Evolutionary conservation across 2,888 invertebrate genomes (phyloP).

Genomic region (Macaria notata): DNA sequence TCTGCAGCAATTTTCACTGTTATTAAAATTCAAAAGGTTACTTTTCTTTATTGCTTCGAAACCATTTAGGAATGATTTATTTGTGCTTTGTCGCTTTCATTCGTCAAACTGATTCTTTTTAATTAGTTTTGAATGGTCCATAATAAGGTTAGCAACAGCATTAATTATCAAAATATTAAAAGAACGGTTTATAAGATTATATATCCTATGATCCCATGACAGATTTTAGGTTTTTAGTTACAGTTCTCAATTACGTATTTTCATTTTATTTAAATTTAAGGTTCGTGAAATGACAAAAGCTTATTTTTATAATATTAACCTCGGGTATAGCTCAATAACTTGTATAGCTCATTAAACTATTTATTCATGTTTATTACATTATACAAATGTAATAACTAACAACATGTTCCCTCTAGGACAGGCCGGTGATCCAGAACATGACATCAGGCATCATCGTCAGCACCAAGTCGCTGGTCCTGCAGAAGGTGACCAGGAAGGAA

Average conservation of each 20-base stretch:
- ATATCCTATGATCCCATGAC: too few relatives aligned
- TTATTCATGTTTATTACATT: neutral
- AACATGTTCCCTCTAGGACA: conserved; percentile 55
- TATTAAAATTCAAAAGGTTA: conserved; percentile 11
- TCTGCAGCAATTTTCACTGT: conserved; percentile 6
- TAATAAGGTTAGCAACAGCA: too few relatives aligned
- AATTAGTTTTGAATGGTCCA: too few relatives aligned
- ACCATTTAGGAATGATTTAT: conserved; percentile 8
- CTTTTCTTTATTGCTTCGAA: conserved; percentile 9
- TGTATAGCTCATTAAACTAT: too few relatives aligned
- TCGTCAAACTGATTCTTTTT: neutral
- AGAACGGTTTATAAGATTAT: too few relatives aligned
- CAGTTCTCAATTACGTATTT: too few relatives aligned
- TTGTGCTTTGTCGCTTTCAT: neutral
- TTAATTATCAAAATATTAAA: too few relatives aligned
- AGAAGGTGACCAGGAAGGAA: conserved; percentile 90
- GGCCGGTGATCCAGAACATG: conserved; percentile 89
- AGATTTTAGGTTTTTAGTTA: too few relatives aligned
- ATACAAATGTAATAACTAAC: conserved; percentile 1
- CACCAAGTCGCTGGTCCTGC: conserved; percentile 92
- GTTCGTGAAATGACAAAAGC: too few relatives aligned
- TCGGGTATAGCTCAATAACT: too few relatives aligned
- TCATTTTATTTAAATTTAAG: too few relatives aligned
- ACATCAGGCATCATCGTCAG: conserved; percentile 93
- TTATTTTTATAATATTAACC: too few relatives aligned